phyloP scores from a whole-genome alignment of 2,888 invertebrate genomes.

The Molanna angustata region DNA sequence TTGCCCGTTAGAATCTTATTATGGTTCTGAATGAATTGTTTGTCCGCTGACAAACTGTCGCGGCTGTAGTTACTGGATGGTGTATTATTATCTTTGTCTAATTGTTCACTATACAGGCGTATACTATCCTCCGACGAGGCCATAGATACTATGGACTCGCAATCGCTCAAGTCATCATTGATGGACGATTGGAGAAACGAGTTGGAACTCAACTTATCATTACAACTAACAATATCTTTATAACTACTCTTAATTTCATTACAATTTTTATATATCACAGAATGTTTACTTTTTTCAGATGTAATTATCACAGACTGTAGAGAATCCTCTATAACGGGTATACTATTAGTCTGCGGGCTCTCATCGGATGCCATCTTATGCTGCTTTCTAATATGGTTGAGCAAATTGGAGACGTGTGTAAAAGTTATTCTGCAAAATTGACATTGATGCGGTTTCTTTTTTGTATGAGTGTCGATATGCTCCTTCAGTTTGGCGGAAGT shows the following conservation, averaged over 20 bases:
- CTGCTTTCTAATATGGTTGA: constrained; percentile 56
- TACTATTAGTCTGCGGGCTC: constrained; percentile 1
- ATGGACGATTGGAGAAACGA: constrained; percentile 2
- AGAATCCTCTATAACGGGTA: constrained; percentile 4
- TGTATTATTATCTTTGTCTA: background rate
- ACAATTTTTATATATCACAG: constrained; percentile 25
- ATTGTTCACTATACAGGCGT: constrained; percentile 11
- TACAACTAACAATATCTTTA: constrained; percentile 19
- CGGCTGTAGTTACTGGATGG: background rate
- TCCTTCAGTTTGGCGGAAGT: constrained; percentile 58
- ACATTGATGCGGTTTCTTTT: constrained; percentile 56
- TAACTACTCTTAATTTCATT: constrained; percentile 10
- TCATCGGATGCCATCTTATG: constrained; percentile 45
- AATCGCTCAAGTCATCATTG: constrained; percentile 4
- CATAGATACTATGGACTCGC: constrained; percentile 14
- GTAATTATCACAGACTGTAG: constrained; percentile 25
- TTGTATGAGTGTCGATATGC: constrained; percentile 59
- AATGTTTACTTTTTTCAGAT: constrained; percentile 21
- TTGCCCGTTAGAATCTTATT: too few species aligned
- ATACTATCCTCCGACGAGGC: constrained; percentile 10
- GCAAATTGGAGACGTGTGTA: constrained; percentile 59
- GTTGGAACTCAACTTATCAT: constrained; percentile 10
- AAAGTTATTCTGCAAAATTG: constrained; percentile 58
- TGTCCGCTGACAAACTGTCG: background rate
- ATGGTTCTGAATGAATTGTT: background rate